Conservation (phyloP, 1,140 invertebrate species). For the Aphidius ervi region DNA sequence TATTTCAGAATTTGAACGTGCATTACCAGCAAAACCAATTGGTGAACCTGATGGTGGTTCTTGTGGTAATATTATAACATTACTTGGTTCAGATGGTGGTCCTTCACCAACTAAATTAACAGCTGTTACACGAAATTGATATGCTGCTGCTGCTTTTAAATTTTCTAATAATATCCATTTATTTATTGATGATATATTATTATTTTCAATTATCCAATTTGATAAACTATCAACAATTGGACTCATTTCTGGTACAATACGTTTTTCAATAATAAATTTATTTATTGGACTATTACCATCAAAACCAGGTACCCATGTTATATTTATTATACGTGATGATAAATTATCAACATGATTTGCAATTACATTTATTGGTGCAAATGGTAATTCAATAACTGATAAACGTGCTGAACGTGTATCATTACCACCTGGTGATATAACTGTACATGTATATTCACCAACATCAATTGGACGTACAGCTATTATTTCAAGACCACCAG, state of each 20-base stretch:
- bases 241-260: constrained; percentile 79
- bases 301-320: constrained; percentile 92
- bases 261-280: constrained; percentile 89
- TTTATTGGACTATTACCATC: constrained; percentile 94
- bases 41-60: constrained; percentile 90
- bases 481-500: constrained; percentile 76
- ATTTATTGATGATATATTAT: constrained; percentile 76
- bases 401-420: constrained; percentile 81
- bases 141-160: constrained; percentile 89
- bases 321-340: constrained; percentile 68
- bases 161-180: constrained; percentile 78
- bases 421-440: constrained; percentile 84
- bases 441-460: constrained; percentile 76
- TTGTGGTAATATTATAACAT: constrained; percentile 83
- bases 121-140: constrained; percentile 93
- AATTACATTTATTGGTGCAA: constrained; percentile 80
- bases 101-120: constrained; percentile 95
- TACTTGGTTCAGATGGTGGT: constrained; percentile 80
- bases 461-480: constrained; percentile 79
- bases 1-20: constrained; percentile 89
- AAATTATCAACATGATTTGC: constrained; percentile 63
- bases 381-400: constrained; percentile 90
- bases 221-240: constrained; percentile 74
- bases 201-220: constrained; percentile 85
- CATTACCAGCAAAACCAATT: constrained; percentile 84